Percentiles rank a stretch among this genome's conserved stretches.
Conservation (phyloP, 2,888 invertebrate species). For the Habroteleia sp. region DNA sequence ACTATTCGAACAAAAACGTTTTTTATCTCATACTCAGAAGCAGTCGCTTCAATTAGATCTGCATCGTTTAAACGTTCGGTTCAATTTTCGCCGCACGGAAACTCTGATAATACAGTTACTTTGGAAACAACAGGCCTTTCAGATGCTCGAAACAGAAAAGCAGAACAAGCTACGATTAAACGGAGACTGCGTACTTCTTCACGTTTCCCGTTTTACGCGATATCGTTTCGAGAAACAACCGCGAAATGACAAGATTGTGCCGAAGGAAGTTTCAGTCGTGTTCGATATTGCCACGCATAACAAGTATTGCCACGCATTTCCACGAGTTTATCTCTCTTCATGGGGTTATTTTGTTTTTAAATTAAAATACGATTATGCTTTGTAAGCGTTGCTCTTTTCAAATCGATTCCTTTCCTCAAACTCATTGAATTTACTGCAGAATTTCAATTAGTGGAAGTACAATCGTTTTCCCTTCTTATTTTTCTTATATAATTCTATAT, state of each 20-base stretch:
- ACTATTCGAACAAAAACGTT: slow-evolving; percentile 2
- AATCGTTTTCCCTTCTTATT: too few relatives aligned
- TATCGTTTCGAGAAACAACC: too few relatives aligned
- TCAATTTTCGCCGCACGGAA: slow-evolving; percentile 44
- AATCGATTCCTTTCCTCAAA: too few relatives aligned
- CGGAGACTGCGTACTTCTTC: slow-evolving; percentile 28
- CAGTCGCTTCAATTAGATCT: slow-evolving; percentile 53
- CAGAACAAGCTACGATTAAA: slow-evolving; percentile 35
- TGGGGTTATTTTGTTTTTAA: slow-evolving; percentile 18
- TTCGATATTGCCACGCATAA: slow-evolving; percentile 20
- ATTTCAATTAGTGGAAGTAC: too few relatives aligned
- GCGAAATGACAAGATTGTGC: slow-evolving; percentile 49
- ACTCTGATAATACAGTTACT: slow-evolving; percentile 51
- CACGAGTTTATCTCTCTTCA: slow-evolving; percentile 3
- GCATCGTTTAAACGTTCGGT: slow-evolving; percentile 48
- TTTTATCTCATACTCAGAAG: slow-evolving; percentile 25
- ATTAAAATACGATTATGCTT: too few relatives aligned
- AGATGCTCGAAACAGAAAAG: slow-evolving; percentile 38
- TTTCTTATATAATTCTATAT: too few relatives aligned
- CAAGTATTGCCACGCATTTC: too few relatives aligned
- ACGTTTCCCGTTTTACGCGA: slow-evolving; percentile 27
- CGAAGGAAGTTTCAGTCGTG: slow-evolving; percentile 17
- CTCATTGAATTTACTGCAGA: too few relatives aligned
- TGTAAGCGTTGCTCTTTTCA: too few relatives aligned
- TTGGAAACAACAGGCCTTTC: slow-evolving; percentile 45